These are phyloP conservation scores for Leucania comma DNA, from an alignment of 2,888 invertebrate genomes.

Conservation along the genomic window DNA sequence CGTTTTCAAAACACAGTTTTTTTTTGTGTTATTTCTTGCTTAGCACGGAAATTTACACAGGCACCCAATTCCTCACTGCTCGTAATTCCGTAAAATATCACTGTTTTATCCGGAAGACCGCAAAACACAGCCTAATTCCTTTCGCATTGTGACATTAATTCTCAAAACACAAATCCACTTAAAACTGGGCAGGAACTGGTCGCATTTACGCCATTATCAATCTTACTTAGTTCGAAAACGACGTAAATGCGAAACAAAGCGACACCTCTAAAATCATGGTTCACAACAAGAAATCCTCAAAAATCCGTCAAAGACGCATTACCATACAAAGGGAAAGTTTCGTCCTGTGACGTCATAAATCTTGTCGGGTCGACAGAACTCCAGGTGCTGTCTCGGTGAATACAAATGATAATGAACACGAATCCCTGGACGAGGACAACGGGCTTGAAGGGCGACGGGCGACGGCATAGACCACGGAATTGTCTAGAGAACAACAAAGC, in stretches of 20 bases:
- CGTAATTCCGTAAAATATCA: no score
- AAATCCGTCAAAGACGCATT: slow-evolving; percentile 70
- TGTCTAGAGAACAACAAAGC: not conserved
- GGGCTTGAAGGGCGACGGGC: slow-evolving; percentile 25
- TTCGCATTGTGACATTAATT: not conserved
- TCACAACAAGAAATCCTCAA: slow-evolving; percentile 42
- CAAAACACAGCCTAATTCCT: not conserved
- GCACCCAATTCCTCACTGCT: no score
- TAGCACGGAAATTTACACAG: no score
- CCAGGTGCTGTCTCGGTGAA: slow-evolving; percentile 82
- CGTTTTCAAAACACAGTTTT: no score
- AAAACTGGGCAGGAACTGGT: not conserved
- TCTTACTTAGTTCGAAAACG: not conserved
- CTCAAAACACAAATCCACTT: not conserved
- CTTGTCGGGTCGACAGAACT: slow-evolving; percentile 80
- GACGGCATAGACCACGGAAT: not conserved
- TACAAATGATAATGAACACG: slow-evolving; percentile 87
- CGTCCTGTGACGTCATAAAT: slow-evolving; percentile 81
- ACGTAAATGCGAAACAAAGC: slow-evolving; percentile 19
- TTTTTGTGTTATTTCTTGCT: no score
- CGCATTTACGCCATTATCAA: not conserved
- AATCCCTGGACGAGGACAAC: slow-evolving; percentile 61
- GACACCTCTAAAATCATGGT: slow-evolving; percentile 15
- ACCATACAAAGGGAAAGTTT: slow-evolving; percentile 83
- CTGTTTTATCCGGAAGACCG: no score